These are phyloP conservation scores for Sphenopsis melanotis DNA, from an alignment of 2,797 vertebrate genomes.

Conservation along the genomic window DNA sequence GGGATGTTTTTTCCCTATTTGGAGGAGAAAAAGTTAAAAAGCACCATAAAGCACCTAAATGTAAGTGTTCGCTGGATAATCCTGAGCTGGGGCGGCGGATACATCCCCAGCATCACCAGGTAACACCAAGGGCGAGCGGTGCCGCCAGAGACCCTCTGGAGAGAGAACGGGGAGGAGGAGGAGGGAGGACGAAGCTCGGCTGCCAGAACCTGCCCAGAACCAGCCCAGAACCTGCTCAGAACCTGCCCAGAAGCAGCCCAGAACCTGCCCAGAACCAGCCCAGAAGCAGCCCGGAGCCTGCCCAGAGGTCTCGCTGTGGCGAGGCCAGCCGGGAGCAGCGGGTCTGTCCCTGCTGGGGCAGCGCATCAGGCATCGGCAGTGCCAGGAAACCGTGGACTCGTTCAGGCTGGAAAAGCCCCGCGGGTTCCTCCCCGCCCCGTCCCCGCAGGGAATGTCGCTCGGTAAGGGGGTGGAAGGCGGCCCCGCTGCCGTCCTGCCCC, in stretches of 20 bases:
- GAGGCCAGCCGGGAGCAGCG: accelerated
- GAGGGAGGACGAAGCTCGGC: background rate
- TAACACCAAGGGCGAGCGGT: accelerated
- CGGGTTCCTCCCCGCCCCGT: background rate
- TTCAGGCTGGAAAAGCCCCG: background rate
- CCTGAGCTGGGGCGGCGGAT: background rate
- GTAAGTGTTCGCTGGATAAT: background rate
- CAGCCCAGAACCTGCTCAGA: background rate
- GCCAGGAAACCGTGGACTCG: accelerated
- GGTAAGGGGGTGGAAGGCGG: no score
- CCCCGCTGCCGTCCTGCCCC: background rate
- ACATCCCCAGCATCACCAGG: background rate
- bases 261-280: background rate
- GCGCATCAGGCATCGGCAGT: background rate
- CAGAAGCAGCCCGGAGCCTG: no score
- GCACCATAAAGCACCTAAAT: accelerated
- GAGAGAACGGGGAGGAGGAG: background rate
- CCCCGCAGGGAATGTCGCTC: no score
- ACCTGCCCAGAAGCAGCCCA: no score
- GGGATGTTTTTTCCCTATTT: background rate
- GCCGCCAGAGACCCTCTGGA: background rate
- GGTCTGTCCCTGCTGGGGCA: background rate
- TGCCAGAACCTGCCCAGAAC: background rate
- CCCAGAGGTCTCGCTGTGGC: accelerated
- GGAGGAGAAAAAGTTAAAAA: background rate